Evolutionary conservation across 2,888 invertebrate species (phyloP), one percentile per base, ranked within the genome.

Genomic region (Atrina japonica): DNA sequence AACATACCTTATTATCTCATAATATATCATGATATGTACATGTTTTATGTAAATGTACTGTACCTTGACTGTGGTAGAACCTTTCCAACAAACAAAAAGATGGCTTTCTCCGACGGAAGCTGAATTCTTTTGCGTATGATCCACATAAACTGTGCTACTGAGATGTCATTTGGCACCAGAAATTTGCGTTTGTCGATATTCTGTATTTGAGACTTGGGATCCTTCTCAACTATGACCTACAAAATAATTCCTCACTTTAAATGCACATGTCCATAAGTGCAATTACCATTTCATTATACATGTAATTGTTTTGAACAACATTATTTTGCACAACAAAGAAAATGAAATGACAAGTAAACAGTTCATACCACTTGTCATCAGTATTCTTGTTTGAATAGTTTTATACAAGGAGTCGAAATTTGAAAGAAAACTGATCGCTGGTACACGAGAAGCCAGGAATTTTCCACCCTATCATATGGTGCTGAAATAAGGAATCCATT

Each of bases 91-190:
- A 92, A 91, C 25, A 91, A 80, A 76, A 91, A 91, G 35, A 91
- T 90, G 16, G 91, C 91, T 73, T 91, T 91, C 70, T 91, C 91
- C 35, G 91, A 88, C 3, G 90, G 88, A n/a, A 91, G 77, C 70
- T 90, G 89, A 45, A 91, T 90, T 66, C 91, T 79, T 76, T 91
- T 90, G n/a, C 91, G 83, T 29, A 91, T 90, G 49, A 92, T 91
- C 91, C 91, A 91, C 90, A 91, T 91, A 67, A 91, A 91, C 81
- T 91, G 91, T 27, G 91, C 91, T 18, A 92, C 91, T 61, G 91
- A 90, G 60, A 91, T 91, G 77, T 91, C 91, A 81, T 84, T 88
- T 0, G 91, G 91, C 14, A 92, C 91, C 23, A 92, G 83, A 70
- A 91, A 91, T 80, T 92, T 92, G 27, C 91, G 80, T 68, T 91